Conservation (phyloP, 2,113 vertebrate genomes). For the Ictalurus furcatus region DNA sequence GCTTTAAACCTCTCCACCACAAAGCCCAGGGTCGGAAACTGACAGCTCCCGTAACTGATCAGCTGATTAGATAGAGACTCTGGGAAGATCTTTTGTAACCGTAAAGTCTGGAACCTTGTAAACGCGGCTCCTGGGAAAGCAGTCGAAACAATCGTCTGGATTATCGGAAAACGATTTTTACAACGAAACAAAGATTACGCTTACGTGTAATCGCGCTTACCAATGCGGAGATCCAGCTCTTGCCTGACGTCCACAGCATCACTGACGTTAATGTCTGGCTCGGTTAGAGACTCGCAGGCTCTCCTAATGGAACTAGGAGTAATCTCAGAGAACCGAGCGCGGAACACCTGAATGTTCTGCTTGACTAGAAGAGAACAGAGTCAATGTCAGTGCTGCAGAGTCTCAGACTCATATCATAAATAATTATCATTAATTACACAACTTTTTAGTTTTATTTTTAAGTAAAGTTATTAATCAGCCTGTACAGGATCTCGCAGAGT, state of each 20-base stretch:
- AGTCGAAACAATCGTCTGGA: not conserved
- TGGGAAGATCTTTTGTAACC: conserved; percentile 91
- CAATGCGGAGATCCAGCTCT: conserved; percentile 94
- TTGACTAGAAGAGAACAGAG: conserved; percentile 75
- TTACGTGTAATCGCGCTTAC: conserved; percentile 59
- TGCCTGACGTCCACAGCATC: conserved; percentile 92
- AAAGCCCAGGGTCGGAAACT: conserved; percentile 96
- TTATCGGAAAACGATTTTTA: not conserved
- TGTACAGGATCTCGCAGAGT: too few species aligned
- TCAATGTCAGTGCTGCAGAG: not conserved
- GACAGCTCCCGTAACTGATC: conserved; percentile 97
- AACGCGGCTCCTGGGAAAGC: conserved; percentile 89
- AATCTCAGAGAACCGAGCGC: conserved; percentile 96
- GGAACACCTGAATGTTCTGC: conserved; percentile 81
- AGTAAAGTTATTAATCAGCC: too few species aligned
- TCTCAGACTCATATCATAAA: not conserved
- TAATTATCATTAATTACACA: too few species aligned
- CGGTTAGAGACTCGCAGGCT: conserved; percentile 86
- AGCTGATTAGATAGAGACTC: conserved; percentile 87
- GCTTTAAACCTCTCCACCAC: conserved; percentile 98
- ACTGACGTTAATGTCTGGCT: conserved; percentile 81
- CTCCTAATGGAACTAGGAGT: conserved; percentile 81
- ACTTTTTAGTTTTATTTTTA: too few species aligned
- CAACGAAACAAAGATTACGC: not conserved
- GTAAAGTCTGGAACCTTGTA: conserved; percentile 94